phyloP scores from a whole-genome alignment of 2,888 invertebrate genomes.

The Laothoe populi region DNA sequence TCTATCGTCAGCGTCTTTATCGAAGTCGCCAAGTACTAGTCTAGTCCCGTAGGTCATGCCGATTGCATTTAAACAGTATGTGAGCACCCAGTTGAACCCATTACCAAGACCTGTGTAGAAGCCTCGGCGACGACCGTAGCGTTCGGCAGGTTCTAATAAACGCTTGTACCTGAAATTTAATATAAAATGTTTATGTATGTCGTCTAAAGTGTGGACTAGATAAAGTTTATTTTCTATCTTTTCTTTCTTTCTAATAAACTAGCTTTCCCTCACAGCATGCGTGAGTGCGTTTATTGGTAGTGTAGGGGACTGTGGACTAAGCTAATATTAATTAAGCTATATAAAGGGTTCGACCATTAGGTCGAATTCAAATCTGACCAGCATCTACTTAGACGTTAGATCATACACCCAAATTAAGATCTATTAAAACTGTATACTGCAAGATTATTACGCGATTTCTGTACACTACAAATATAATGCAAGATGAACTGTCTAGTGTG shows the following conservation, averaged over 20 bases:
- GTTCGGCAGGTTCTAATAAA: slow-evolving; percentile 86
- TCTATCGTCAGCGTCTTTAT: slow-evolving; percentile 81
- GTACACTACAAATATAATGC: no score
- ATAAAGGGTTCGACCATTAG: not conserved
- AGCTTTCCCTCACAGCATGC: no score
- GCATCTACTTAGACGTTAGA: not conserved
- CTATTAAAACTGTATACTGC: no score
- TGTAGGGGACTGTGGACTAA: no score
- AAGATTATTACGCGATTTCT: no score
- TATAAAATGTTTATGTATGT: no score
- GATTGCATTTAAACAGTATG: slow-evolving; percentile 89
- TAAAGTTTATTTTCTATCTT: no score
- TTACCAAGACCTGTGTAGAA: slow-evolving; percentile 88
- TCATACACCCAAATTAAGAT: not conserved
- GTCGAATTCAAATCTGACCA: no score
- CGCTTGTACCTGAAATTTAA: slow-evolving; percentile 70
- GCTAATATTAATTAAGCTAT: not conserved
- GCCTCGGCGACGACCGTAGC: slow-evolving; percentile 86
- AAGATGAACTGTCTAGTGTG: no score
- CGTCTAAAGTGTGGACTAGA: no score
- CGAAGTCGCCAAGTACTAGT: slow-evolving; percentile 86
- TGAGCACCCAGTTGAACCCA: slow-evolving; percentile 90
- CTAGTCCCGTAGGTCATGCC: slow-evolving; percentile 91
- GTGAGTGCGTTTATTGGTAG: no score
- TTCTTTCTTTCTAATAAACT: no score